Evolutionary conservation across 2,113 vertebrate genomes (phyloP), one percentile per base, ranked within the genome.

Genomic region (Gymnocephalus cernua): DNA sequence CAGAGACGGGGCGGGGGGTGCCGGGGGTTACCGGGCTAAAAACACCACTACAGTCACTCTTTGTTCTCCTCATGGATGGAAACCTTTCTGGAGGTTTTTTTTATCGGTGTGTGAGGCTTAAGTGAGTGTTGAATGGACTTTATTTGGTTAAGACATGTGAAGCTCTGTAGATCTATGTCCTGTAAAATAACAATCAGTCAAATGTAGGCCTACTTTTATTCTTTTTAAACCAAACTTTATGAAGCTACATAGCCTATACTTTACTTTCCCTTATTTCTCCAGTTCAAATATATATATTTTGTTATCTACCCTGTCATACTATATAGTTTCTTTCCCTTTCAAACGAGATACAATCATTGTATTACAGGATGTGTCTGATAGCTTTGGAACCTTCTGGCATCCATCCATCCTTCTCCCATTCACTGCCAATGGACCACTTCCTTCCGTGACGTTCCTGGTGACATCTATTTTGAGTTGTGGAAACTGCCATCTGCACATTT

Each of bases 21-120:
- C 41, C 19, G 58, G 51, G 47, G 51, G 67, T 21, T 48, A 41
- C 57, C 18, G 41, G 10, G 82, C 66, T 38, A 56, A 63, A 76
- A 78, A 87, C 79, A 90, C 3, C 50, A 64, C 44, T 6, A 88
- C 80, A 90, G 35, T 70, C 72, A 32, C 25, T 75, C 88, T 91
- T 92, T 92, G 91, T 92, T 86, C 75, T 66, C 73, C 1, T 6
- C 45, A 8, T 4, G 50, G 29, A 47, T 48, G 41, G 68, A 74
- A n/a, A 62, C 58, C 0, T 6, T n/a, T 59, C 62, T 54, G n/a
- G 10, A 27, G 29, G 5, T 2, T 7, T 47, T 29, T 57, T 41
- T 9, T 48, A 38, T 41, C 38, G 38, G 9, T 7, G 38, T 41
- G 3, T 1, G 63, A n/a, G 4, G 23, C 77, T 54, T 29, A 21